Base-by-base conservation (phyloP, 37 sponge, comb jelly and placozoan genomes). In the Ephydatia muelleri region DNA sequence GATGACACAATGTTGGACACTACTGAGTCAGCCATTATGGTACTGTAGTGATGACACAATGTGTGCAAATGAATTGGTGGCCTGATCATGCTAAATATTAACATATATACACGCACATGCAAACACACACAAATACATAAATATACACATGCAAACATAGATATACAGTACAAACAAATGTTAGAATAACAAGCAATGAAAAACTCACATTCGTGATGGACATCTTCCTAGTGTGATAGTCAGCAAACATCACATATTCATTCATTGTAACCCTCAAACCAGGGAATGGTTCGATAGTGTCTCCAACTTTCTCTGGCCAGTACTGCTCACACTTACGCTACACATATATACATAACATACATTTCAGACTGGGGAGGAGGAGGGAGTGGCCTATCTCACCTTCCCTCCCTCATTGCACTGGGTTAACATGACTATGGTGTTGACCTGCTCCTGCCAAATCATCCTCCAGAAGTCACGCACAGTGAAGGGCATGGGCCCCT, bases 261-360 rank as follows among this genome's bases (percentile, higher is more conserved):
- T 48, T 71, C 22, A 90, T 32, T 12, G 76, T 80, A 28, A 95
- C 88, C 11, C 9, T 12, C 14, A 95, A 65, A 21, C 35, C 70
- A 23, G 85, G 73, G 57, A 57, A 57, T 29, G 75, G 39, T 26
- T 40, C 72, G 37, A 47, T 57, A 13, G 43, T 65, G 0, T 88
- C 92, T 12, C 57, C 68, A 5, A 86, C 93, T 69, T 78, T 86
- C 0, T 94, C 91, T 6, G 97, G 93, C 97, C 97, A 96, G 75
- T 96, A 96, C 57, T 81, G 90, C 83, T 92, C 90, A 89, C 97
- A 95, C 69, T 94, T 96, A 30, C 77, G 80, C 95, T 96, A 76
- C 31, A 77, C n/a, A n/a, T n/a, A n/a, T n/a, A n/a, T n/a, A n/a
- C 3, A 37, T 16, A 13, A 31, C 16, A 21, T 14, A 57, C 79